These are phyloP conservation scores for Eira barbara DNA, from an alignment of 2,113 vertebrate species.

Conservation along the genomic window DNA sequence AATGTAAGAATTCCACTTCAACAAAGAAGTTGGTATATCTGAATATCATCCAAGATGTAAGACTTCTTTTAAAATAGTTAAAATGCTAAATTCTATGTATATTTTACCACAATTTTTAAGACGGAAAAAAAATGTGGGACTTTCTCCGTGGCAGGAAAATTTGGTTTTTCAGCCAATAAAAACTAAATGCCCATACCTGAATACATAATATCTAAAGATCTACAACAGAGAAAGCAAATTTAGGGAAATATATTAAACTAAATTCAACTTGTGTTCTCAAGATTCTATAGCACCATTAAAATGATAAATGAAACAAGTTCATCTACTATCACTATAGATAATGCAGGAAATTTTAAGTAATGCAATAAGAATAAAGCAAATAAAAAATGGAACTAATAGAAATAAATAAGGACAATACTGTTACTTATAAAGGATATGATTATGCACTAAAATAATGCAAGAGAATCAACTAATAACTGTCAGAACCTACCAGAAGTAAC, in stretches of 20 bases:
- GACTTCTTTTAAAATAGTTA: neutral
- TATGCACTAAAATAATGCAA: constrained; percentile 17
- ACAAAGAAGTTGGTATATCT: neutral
- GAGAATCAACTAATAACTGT: neutral
- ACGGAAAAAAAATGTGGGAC: neutral
- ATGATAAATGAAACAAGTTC: constrained; percentile 13
- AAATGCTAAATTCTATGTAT: neutral
- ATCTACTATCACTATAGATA: neutral
- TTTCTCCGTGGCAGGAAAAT: neutral
- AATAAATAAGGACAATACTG: neutral
- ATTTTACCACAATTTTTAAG: neutral
- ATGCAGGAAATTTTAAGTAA: constrained; percentile 3
- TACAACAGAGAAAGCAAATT: neutral
- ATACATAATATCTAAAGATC: neutral
- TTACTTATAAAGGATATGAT: neutral
- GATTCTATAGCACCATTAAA: constrained; percentile 20
- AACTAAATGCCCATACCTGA: neutral
- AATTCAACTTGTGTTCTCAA: constrained; percentile 8
- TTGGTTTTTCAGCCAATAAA: neutral
- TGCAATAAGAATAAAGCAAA: constrained; percentile 35
- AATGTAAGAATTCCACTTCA: constrained; percentile 16
- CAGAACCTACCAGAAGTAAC: constrained; percentile 4
- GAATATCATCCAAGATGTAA: neutral
- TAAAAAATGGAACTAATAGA: neutral
- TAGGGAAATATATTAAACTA: constrained; percentile 22